Evolutionary conservation across 2,888 invertebrate genomes (phyloP).

Genomic region (Cryptus armator): DNA sequence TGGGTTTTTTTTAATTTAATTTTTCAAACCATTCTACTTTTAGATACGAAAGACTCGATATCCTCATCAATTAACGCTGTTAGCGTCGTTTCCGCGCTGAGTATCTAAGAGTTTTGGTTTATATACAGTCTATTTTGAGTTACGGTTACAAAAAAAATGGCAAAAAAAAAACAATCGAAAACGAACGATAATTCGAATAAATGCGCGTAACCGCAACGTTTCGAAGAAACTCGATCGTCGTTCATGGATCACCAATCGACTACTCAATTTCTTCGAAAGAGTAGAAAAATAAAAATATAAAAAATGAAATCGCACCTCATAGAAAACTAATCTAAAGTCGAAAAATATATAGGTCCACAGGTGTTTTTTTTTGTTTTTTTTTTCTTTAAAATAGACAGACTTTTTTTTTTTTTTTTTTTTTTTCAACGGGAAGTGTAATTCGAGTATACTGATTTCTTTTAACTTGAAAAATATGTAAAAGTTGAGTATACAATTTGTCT

Average conservation of each 20-base stretch:
- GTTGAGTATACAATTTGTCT: slow-evolving; percentile 67
- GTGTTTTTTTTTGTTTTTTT: slow-evolving; percentile 40
- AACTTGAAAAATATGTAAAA: slow-evolving; percentile 66
- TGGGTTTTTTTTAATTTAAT: slow-evolving; percentile 67
- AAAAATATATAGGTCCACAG: slow-evolving; percentile 70
- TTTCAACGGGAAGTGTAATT: slow-evolving; percentile 63
- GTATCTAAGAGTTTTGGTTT: slow-evolving; percentile 62
- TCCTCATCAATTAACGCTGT: slow-evolving; percentile 62
- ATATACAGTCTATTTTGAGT: slow-evolving; percentile 60
- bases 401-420: slow-evolving; percentile 32
- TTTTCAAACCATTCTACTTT: slow-evolving; percentile 70
- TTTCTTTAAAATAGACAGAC: slow-evolving; percentile 70
- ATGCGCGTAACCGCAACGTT: slow-evolving; percentile 28
- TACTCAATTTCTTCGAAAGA: slow-evolving; percentile 47
- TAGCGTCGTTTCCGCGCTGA: slow-evolving; percentile 57
- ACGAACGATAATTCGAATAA: slow-evolving; percentile 24
- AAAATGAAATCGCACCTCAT: slow-evolving; percentile 59
- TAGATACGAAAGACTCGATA: slow-evolving; percentile 67
- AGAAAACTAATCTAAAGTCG: slow-evolving; percentile 74
- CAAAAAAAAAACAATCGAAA: slow-evolving; percentile 18
- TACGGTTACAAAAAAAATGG: slow-evolving; percentile 27
- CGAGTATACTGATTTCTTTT: slow-evolving; percentile 56
- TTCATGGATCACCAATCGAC: slow-evolving; percentile 40
- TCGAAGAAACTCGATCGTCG: slow-evolving; percentile 40
- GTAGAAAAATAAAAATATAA: slow-evolving; percentile 64